Base-by-base conservation (phyloP, 1,140 invertebrate genomes). In the Orchestia grillus region DNA sequence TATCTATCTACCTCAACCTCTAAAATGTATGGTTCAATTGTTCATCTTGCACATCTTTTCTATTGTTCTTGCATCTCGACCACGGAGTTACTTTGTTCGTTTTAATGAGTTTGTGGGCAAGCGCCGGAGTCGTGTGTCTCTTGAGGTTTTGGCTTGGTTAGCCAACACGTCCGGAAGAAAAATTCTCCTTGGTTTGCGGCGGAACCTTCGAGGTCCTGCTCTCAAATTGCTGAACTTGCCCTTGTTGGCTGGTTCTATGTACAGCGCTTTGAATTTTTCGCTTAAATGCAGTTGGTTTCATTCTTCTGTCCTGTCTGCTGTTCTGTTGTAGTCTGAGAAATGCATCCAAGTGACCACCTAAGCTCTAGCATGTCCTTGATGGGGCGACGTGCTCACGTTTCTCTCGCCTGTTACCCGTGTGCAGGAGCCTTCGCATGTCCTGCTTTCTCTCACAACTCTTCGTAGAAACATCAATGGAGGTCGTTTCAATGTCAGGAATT, bases 31-130 rank as follows among this genome's bases (percentile, higher is more conserved):
- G 62, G 28, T 3, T 77, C 62, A 28, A 77, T 8, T 15, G 62
- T 36, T 77, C 62, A 19, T 77, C 28, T 15, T 28, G 11, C 1
- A 3, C 62, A 77, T 77, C 62, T 77, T 36, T 15, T 77, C 15
- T 77, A 23, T 36, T 77, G 28, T 77, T 77, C 62, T 1, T 53
- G 28, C 62, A 77, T 77, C 62, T 77, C 62, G 62, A 19, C 28
- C 62, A 77, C 28, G 62, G 11, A 28, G 62, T 23, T 1, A 77
- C 62, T 77, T 90, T 90, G 43, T 90, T 44, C n/a, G 28, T 90
- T 41, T 90, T 90, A 90, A 90, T 43, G n/a, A 90, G 88, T 42
- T 90, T 90, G 88, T 90, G 88, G 88, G 88, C 88, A 90, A 90
- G 88, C 42, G 88, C 4, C 3, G 88, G 88, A 90, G 43, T 90